These are phyloP conservation scores for Drosophila lacertosa DNA, from an alignment of 1,140 invertebrate species.

Conservation along the genomic window DNA sequence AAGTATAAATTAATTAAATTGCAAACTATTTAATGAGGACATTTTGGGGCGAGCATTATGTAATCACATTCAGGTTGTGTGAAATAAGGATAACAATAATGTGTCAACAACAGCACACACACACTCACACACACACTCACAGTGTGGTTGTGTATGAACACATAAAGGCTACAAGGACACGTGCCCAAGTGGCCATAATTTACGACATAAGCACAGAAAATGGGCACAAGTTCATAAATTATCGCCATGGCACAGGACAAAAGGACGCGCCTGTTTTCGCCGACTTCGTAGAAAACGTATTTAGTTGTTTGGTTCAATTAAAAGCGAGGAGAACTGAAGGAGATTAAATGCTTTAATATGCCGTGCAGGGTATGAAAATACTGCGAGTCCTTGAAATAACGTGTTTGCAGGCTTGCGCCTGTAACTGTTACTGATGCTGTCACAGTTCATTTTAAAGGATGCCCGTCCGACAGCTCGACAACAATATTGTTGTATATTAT, in stretches of 20 bases:
- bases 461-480: constrained; percentile 8
- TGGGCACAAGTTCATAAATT: constrained; percentile 67
- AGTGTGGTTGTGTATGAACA: constrained; percentile 2
- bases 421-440: background rate
- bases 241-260: constrained; percentile 25
- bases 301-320: constrained; percentile 38
- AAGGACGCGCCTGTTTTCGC: constrained; percentile 19
- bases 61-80: constrained; percentile 36
- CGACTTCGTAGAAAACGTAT: constrained; percentile 22
- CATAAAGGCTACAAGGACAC: constrained; percentile 50
- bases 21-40: constrained; percentile 30
- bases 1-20: constrained; percentile 64
- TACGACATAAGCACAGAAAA: constrained; percentile 58
- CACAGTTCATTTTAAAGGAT: constrained; percentile 25
- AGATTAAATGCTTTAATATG: too few species aligned
- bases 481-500: constrained; percentile 46
- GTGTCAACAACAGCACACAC: constrained; percentile 24
- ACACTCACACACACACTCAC: background rate
- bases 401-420: background rate
- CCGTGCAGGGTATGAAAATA: background rate
- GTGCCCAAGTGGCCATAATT: constrained; percentile 51
- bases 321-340: background rate
- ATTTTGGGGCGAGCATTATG: constrained; percentile 37
- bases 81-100: constrained; percentile 16
- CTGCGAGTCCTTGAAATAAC: background rate